These are phyloP conservation scores for Incurvaria masculella DNA, from an alignment of 2,888 invertebrate genomes.

Conservation along the genomic window DNA sequence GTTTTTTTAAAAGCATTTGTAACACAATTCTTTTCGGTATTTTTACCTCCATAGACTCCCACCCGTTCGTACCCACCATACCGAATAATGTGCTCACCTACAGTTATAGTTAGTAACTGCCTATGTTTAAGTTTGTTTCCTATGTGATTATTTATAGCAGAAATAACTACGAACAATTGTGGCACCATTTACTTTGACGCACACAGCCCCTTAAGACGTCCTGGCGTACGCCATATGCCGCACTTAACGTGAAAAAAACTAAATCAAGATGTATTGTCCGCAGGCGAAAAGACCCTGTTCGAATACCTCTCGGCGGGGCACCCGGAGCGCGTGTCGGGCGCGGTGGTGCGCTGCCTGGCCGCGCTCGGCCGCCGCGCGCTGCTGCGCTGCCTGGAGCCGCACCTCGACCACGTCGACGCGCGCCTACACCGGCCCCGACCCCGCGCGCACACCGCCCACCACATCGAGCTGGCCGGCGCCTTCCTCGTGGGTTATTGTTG, in stretches of 20 bases:
- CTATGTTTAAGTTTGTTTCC: no score
- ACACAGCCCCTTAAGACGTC: no score
- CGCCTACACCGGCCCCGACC: constrained; percentile 24
- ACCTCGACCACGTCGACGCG: constrained; percentile 35
- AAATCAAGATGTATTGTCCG: constrained; percentile 6
- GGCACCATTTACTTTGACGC: no score
- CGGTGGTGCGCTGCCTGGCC: constrained; percentile 43
- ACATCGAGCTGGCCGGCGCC: constrained; percentile 28
- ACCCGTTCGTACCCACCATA: no score
- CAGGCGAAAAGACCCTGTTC: constrained; percentile 46
- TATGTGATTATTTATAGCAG: no score
- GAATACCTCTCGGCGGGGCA: constrained; percentile 48
- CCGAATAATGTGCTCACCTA: no score
- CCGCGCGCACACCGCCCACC: constrained; percentile 14
- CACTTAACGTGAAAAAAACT: neutral
- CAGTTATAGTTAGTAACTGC: no score
- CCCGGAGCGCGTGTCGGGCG: constrained; percentile 42
- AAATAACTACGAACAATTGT: no score
- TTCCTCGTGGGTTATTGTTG: constrained; percentile 35
- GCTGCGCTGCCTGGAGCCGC: constrained; percentile 35
- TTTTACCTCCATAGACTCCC: constrained; percentile 1
- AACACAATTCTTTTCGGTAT: neutral
- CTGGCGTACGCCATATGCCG: no score
- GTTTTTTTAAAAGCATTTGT: neutral
- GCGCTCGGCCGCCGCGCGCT: constrained; percentile 41